A percentile compares a stretch with the other conserved stretches of the same genome.
Evolutionary conservation across 2,797 vertebrate species (phyloP).

Genomic region (Phalanger gymnotis): DNA sequence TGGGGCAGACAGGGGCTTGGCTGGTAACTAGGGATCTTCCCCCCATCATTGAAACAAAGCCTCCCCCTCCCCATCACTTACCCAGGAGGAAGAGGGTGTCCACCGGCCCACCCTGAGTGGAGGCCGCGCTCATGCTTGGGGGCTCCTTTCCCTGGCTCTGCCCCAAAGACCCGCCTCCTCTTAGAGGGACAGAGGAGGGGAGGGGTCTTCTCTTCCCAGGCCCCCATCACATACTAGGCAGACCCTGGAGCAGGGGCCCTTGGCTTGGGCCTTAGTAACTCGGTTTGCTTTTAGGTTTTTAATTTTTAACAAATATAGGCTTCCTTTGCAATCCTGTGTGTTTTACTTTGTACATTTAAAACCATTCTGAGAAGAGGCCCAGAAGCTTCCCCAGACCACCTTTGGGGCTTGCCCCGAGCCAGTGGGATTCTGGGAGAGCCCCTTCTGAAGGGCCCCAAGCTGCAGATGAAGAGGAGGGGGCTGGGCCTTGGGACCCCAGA

Average conservation of each 20-base stretch:
- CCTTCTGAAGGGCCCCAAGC: not conserved
- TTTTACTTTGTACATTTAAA: not conserved
- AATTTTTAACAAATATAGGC: not conserved
- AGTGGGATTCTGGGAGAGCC: not conserved
- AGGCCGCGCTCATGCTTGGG: conserved; percentile 7
- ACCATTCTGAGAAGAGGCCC: not conserved
- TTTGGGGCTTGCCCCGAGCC: not conserved
- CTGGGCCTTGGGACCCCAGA: not conserved
- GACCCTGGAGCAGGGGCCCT: not conserved
- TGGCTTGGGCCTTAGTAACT: not conserved
- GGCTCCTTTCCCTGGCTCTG: conserved; percentile 7
- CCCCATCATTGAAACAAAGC: not conserved
- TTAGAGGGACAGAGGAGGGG: not conserved
- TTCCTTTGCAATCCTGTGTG: not conserved
- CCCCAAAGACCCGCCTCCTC: too few relatives aligned
- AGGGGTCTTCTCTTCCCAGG: not conserved
- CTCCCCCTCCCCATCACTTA: not conserved
- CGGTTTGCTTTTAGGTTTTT: not conserved
- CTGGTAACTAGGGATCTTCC: too few relatives aligned
- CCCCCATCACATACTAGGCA: not conserved
- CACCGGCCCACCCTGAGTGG: not conserved
- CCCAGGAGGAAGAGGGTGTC: too few relatives aligned
- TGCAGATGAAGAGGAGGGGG: not conserved
- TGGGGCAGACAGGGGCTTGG: not conserved
- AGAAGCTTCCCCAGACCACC: not conserved